phyloP scores from a whole-genome alignment of 2,113 vertebrate genomes.

The Cebidichthys violaceus region DNA sequence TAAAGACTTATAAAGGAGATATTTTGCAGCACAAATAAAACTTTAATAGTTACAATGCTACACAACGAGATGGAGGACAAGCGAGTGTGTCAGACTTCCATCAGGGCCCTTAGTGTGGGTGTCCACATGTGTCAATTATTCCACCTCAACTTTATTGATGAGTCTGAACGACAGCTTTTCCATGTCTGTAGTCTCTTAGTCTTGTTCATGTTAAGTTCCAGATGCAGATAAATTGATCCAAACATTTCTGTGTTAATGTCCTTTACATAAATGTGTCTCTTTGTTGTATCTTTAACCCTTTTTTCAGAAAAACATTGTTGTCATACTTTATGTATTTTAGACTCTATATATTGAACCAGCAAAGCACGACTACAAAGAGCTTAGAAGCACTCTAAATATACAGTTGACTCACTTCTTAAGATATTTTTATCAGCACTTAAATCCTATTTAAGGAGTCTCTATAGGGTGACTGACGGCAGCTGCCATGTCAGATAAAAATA shows the following conservation, averaged over 20 bases:
- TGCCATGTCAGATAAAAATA: constrained; percentile 62
- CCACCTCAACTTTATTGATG: neutral
- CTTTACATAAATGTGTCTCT: neutral
- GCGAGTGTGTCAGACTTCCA: too few species aligned
- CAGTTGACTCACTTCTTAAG: constrained; percentile 18
- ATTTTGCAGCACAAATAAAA: neutral
- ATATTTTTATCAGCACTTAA: constrained; percentile 35
- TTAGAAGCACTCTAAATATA: constrained; percentile 21
- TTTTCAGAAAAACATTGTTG: neutral
- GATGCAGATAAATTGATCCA: neutral
- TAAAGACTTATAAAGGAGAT: neutral
- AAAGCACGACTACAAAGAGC: constrained; percentile 3
- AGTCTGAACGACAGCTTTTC: neutral
- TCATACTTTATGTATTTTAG: neutral
- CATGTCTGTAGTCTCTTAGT: neutral
- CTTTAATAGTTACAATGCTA: neutral
- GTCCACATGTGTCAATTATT: neutral
- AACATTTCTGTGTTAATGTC: neutral
- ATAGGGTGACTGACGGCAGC: constrained; percentile 50
- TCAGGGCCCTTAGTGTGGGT: neutral
- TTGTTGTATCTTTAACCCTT: neutral
- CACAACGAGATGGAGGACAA: neutral
- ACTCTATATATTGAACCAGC: neutral
- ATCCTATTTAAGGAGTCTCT: constrained; percentile 34
- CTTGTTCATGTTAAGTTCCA: neutral